Evolutionary conservation across 2,113 vertebrate genomes (phyloP).

Genomic region (Pluvianellus socialis): DNA sequence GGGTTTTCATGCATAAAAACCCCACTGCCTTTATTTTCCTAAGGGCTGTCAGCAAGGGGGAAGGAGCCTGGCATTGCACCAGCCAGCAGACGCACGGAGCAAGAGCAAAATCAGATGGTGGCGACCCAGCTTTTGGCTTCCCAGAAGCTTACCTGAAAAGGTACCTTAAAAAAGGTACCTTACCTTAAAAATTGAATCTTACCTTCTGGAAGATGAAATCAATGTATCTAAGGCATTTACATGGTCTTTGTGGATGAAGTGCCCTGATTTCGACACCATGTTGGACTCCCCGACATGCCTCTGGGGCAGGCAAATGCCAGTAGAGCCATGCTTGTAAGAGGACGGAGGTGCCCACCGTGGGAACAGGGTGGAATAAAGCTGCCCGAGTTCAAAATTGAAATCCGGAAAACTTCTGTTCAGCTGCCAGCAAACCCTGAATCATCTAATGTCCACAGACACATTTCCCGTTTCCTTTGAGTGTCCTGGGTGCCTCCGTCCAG

Average conservation of each 20-base stretch:
- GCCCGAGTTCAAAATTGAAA: not conserved
- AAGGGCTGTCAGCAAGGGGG: not conserved
- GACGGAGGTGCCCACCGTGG: not conserved
- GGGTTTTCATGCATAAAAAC: not conserved
- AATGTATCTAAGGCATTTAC: not conserved
- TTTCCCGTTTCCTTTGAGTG: conserved; percentile 27
- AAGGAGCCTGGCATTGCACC: not conserved
- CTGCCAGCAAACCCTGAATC: conserved; percentile 57
- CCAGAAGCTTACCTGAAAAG: not conserved
- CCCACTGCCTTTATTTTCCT: not conserved
- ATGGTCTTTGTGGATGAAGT: not conserved
- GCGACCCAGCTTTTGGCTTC: not conserved
- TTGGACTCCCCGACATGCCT: not conserved
- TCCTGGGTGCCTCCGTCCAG: conserved; percentile 1
- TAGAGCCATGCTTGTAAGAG: accelerated
- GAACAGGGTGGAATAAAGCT: conserved; percentile 33
- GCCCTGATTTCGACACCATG: not conserved
- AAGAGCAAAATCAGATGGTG: not conserved
- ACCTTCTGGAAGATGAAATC: not conserved
- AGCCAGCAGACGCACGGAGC: not conserved
- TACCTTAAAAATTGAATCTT: not conserved
- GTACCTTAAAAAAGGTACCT: too few relatives aligned
- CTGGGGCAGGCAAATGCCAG: not conserved
- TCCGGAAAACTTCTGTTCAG: conserved; percentile 47
- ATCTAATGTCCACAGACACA: conserved; percentile 18